Conservation (phyloP, 1,140 invertebrate genomes). For the Camponotus vicinus region DNA sequence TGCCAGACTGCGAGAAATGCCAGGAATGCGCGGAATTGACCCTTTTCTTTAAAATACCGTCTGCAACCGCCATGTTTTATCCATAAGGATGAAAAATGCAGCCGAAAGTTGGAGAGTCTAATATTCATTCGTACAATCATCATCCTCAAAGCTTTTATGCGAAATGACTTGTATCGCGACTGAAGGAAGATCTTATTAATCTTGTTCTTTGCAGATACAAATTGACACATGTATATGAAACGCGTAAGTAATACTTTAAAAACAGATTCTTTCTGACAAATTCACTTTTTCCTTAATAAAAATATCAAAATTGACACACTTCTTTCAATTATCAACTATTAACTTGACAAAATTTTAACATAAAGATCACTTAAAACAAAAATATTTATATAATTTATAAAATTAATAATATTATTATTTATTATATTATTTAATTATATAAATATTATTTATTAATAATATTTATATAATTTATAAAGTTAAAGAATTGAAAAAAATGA, state of each 20-base stretch:
- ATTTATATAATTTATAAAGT: neutral
- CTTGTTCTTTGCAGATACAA: neutral
- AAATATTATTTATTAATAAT: too few relatives aligned
- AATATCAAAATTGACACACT: neutral
- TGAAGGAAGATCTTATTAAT: neutral
- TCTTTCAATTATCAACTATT: neutral
- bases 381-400: neutral
- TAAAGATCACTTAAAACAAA: neutral
- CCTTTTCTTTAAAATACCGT: constrained; percentile 47
- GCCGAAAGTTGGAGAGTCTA: constrained; percentile 26
- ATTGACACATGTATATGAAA: neutral
- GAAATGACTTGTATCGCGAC: neutral
- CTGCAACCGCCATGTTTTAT: constrained; percentile 9
- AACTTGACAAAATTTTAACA: neutral
- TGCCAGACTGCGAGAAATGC: constrained; percentile 49
- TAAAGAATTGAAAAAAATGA: neutral
- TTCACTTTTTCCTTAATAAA: neutral
- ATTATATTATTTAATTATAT: too few relatives aligned
- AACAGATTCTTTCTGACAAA: neutral
- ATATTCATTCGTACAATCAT: constrained; percentile 19
- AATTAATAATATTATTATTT: neutral
- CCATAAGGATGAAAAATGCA: neutral
- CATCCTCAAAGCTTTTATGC: neutral
- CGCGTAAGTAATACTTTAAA: neutral
- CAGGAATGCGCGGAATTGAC: constrained; percentile 41